phyloP scores from a whole-genome alignment of 2,113 vertebrate genomes.

The Brachyhypopomus gauderio region DNA sequence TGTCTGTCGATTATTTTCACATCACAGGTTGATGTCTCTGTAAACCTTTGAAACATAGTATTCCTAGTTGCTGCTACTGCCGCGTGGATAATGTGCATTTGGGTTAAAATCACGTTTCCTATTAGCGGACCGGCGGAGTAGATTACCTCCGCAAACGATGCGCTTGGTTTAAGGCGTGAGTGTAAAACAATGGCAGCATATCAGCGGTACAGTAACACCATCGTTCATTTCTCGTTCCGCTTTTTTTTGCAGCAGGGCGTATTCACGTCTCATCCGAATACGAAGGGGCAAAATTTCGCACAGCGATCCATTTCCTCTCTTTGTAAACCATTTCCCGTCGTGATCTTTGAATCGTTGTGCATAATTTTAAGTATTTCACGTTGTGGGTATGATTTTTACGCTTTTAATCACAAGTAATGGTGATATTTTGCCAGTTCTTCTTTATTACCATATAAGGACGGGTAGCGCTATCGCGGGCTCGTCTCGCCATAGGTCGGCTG shows the following conservation, averaged over 20 bases:
- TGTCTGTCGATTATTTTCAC: conserved; percentile 38
- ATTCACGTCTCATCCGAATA: conserved; percentile 67
- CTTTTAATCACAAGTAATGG: conserved; percentile 43
- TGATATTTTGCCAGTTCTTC: conserved; percentile 61
- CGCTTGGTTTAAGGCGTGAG: not conserved
- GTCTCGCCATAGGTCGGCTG: conserved; percentile 70
- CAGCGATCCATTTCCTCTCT: conserved; percentile 27
- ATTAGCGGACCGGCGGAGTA: not conserved
- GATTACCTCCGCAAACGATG: not conserved
- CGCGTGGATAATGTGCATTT: conserved; percentile 8
- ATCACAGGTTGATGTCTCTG: conserved; percentile 17
- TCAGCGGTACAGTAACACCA: not conserved
- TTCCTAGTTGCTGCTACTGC: conserved; percentile 3
- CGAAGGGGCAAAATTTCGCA: conserved; percentile 61
- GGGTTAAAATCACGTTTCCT: conserved; percentile 15
- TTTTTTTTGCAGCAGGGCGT: conserved; percentile 69
- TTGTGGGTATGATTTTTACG: not conserved
- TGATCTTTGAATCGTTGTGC: not conserved
- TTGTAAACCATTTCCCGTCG: not conserved
- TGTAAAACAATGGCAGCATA: not conserved
- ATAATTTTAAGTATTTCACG: not conserved
- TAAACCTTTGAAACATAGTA: conserved; percentile 4
- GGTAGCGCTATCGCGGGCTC: conserved; percentile 73
- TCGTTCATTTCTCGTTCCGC: not conserved
- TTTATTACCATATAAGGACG: conserved; percentile 80